Evolutionary conservation across 2,113 vertebrate genomes (phyloP), one percentile per base, ranked within the genome.

Genomic region (Tragulus kanchil): DNA sequence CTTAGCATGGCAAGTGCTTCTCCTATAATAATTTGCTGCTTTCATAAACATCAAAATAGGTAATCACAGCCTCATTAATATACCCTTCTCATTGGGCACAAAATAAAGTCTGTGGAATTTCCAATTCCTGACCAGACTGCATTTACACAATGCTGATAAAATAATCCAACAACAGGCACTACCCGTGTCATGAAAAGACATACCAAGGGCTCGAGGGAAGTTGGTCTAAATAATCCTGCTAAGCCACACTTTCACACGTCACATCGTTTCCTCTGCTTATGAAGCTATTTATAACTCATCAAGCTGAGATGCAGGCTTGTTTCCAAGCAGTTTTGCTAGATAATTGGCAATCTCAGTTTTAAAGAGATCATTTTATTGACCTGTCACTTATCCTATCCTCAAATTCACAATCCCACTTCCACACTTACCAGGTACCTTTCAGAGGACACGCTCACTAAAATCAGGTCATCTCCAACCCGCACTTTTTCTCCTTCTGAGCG

Each of bases 401-500:
- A 17, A 36, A 65, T 11, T 52, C 6, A 48, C 6, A 6, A 62
- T 5, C 85, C 8, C 42, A 4, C 64, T 7, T 58, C 19, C 77
- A 25, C 88, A 98, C 99, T 99, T 97, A 99, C 99, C 99, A 99
- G 98, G 92, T 99, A 99, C 94, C 99, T 98, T 95, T 99, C 99
- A 52, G 99, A 99, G 50, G 99, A 99, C 93, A 99, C 98, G n/a
- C 99, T 99, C 98, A 99, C 99, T 94, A 99, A 98, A 97, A 99
- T 99, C 96, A 99, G 99, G 97, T 99, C 99, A 97, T 99, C 99
- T 93, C 99, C 99, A 36, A 99, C 99, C 31, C 99, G 98, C 0
- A 99, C 99, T 98, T 99, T 99, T 97, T 99, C 99, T 87, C 99
- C 99, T 98, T 99, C 99, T 9, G 99, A 99, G 95, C 99, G 98